Percentiles rank a stretch among this genome's conserved stretches.
Conservation (phyloP, 2,797 vertebrate species). For the Parotocinclus haroldoi region DNA sequence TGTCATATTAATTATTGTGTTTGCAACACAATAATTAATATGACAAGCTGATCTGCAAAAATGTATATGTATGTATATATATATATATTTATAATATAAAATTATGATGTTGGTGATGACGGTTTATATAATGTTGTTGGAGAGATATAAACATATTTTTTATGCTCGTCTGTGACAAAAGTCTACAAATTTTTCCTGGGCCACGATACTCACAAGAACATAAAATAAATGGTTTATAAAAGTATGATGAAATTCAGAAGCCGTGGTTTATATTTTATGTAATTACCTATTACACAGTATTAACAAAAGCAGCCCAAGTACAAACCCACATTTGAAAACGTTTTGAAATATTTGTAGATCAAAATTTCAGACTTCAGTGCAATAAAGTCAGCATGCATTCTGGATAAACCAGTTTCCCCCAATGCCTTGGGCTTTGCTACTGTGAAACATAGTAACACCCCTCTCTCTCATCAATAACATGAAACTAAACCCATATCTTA, state of each 20-base stretch:
- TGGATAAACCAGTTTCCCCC: slow-evolving; percentile 48
- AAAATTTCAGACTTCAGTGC: slow-evolving; percentile 11
- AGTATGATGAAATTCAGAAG: neutral
- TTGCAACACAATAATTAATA: too few relatives aligned
- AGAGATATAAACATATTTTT: too few relatives aligned
- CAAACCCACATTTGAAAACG: neutral
- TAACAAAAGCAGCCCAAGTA: slow-evolving; percentile 10
- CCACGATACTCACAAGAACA: slow-evolving; percentile 1
- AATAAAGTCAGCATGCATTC: slow-evolving; percentile 31
- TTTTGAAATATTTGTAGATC: neutral
- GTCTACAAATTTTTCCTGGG: neutral
- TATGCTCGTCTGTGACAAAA: neutral
- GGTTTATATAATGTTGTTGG: too few relatives aligned
- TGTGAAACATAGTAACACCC: slow-evolving; percentile 32
- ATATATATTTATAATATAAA: too few relatives aligned
- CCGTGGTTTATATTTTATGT: slow-evolving; percentile 7
- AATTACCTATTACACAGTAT: slow-evolving; percentile 1
- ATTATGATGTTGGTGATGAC: too few relatives aligned
- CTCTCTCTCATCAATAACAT: slow-evolving; percentile 18
- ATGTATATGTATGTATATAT: too few relatives aligned
- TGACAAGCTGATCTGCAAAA: too few relatives aligned
- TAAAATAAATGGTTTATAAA: neutral
- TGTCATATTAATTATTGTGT: too few relatives aligned
- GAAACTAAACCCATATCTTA: slow-evolving; percentile 39
- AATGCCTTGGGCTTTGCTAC: slow-evolving; percentile 2